Base-by-base conservation (phyloP, 1,140 invertebrate genomes). In the Popillia japonica region DNA sequence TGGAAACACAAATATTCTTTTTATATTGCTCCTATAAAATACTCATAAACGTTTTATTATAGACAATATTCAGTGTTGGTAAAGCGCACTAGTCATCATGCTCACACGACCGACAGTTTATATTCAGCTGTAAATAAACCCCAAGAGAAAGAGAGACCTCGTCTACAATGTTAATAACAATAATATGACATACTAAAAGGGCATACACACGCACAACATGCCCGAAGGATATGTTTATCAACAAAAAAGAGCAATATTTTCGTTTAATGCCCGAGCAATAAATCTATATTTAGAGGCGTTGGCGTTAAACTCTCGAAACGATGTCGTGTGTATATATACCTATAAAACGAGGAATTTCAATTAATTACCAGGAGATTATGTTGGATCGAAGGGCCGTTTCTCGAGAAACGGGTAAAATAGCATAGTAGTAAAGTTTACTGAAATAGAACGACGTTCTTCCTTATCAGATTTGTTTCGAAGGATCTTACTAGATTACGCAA, bases 171-270 rank as follows among this genome's bases (percentile, higher is more conserved):
- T 55, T 55, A 55, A 55, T 55, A 55, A 55, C 17, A 55, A 55
- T 55, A 55, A 55, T 55, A 55, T 55, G 48, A 55, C 48, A 55
- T 55, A 55, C 48, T 55, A 55, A 55, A 55, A 55, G 48, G n/a
- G 14, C 17, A 55, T 55, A 55, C 17, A n/a, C 48, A 55, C 48
- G 48, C 48, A 17, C 48, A 34, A 34, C 27, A 55, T n/a, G 6
- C 48, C 48, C 48, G 17, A 55, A 55, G 17, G 48, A 55, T 55
- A 55, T 55, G 48, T 55, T 55, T 55, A 55, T 55, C 48, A 55
- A 55, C 48, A 55, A 55, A 55, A 55, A 55, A n/a, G 48, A 55
- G 48, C 48, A 55, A 55, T 55, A 55, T 55, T 55, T 55, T 55
- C 48, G 48, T 55, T 55, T 55, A 55, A 55, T 55, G 48, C 48